Base-by-base conservation (phyloP, 1,140 invertebrate species). In the Tribolium castaneum region DNA sequence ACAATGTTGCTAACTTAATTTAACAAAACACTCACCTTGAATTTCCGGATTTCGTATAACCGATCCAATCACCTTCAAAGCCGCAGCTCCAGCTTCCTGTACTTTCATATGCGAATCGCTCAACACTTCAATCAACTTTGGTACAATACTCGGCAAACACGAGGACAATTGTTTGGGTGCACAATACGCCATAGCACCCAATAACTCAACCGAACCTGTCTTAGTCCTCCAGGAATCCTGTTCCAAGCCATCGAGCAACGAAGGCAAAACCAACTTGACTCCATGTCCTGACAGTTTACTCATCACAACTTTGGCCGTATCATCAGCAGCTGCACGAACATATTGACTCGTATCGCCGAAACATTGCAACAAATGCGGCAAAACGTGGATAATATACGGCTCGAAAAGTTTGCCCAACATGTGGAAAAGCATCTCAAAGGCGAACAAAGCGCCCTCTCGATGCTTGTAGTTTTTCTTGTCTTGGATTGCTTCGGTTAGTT, bases 161-260 rank as follows among this genome's bases (percentile, higher is more conserved):
- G 97, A 98, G 22, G 97, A 99, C 50, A 99, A 88, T 87, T 99
- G 98, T 87, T 99, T 99, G 0, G 98, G 98, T 5, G 98, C 98
- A 90, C 98, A 99, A 87, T 95, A 98, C 6, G 98, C 97, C 97
- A 98, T 98, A 22, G 97, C 95, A 45, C 98, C 98, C 0, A 99
- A 89, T 56, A 99, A 89, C 86, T 99, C 98, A 39, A 99, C 97
- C 0, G 97, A 98, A 16, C 96, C 97, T 49, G 96, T 96, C 89
- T 99, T 99, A 1, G 98, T 99, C 85, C 99, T 89, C 99, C 99
- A 99, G 0, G 97, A 98, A 89, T 99, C 98, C 87, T 99, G 96
- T 86, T 99, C 96, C 45, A 99, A 88, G 56, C 97, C 98, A 80
- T 94, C 93, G 39, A 99, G 88, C 62, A 99, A 90, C 82, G 97